These are phyloP conservation scores for Typhlichthys subterraneus DNA, from an alignment of 2,797 vertebrate genomes.

Conservation along the genomic window DNA sequence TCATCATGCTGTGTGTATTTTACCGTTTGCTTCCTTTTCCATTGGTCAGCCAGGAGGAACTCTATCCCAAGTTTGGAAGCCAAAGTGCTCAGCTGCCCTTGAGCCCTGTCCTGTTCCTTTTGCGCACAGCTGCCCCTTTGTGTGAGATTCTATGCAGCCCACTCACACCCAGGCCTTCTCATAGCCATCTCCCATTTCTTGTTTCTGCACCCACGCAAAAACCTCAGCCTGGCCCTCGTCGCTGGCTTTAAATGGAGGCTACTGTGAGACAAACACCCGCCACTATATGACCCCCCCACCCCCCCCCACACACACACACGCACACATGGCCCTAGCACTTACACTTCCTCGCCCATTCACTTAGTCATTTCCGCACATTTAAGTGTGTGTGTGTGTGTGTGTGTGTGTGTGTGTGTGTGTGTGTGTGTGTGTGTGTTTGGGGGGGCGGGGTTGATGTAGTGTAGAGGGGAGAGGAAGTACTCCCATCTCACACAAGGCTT, in stretches of 20 bases:
- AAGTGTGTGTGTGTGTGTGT: conserved; percentile 29
- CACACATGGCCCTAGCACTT: conserved; percentile 32
- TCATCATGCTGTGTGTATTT: conserved; percentile 28
- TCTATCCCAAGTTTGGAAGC: conserved; percentile 17
- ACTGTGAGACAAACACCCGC: conserved; percentile 37
- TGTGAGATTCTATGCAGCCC: conserved; percentile 6
- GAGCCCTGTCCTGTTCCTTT: conserved; percentile 24
- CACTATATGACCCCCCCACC: conserved; percentile 2
- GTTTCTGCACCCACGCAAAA: conserved; percentile 1
- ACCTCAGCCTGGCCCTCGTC: conserved; percentile 12
- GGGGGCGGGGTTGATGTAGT: conserved; percentile 31
- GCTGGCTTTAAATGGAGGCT: conserved; percentile 37
- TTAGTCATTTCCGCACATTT: conserved; percentile 51
- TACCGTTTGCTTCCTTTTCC: conserved; percentile 34
- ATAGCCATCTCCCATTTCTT: conserved; percentile 29
- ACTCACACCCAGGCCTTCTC: conserved; percentile 31
- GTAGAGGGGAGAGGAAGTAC: conserved; percentile 48
- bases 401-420: conserved; percentile 11
- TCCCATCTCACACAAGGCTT: conserved; percentile 53
- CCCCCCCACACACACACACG: conserved; percentile 9
- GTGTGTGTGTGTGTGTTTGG: conserved; percentile 1
- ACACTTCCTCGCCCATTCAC: conserved; percentile 44
- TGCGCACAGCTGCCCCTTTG: conserved; percentile 41
- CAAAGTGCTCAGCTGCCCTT: conserved; percentile 29
- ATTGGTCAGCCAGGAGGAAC: conserved; percentile 18